Base-by-base conservation (phyloP, 2,113 vertebrate species). In the Ophthalmolycus amberensis region DNA sequence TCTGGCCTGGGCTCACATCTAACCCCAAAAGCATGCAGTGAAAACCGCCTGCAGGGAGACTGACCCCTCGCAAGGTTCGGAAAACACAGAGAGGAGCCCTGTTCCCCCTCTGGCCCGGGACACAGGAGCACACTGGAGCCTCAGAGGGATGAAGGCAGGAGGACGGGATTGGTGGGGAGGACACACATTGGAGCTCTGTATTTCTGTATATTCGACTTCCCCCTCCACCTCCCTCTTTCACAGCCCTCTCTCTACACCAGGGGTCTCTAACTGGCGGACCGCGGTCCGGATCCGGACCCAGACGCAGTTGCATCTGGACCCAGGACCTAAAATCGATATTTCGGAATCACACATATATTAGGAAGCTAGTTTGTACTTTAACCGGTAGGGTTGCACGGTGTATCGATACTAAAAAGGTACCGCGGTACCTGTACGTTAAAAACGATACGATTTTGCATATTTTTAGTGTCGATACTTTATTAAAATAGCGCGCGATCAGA, bases 181-280 rank as follows among this genome's bases (percentile, higher is more conserved):
- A 59, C 65, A 74, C 68, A 94, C 90, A 93, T 87, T 85, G 88
- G 63, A 70, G 83, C 89, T 91, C 87, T 91, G 81, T 94, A 52
- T 80, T 85, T 79, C 64, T 85, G 71, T 88, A 54, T 89, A 54
- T 89, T 92, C 74, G 52, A 83, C 86, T 88, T 83, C 70, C 81
- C 80, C 83, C 68, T 77, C 76, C 75, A 64, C 64, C 78, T 83
- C 48, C n/a, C 44, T 82, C 66, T 80, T 58, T 66, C 79, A 59
- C 66, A 0, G 46, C 52, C 42, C 20, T 72, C 44, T 42, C 37
- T 71, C 29, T 34, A 14, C 82, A 75, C 65, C 54, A 22, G 25
- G 25, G 25, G 25, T 25, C 25, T 25, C 25, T 25, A 25, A 25
- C 25, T 25, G 25, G 25, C 25, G 25, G 25, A 1, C 25, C 25